Conservation (phyloP, 2,797 vertebrate genomes). For the Poeciliopsis turneri region DNA sequence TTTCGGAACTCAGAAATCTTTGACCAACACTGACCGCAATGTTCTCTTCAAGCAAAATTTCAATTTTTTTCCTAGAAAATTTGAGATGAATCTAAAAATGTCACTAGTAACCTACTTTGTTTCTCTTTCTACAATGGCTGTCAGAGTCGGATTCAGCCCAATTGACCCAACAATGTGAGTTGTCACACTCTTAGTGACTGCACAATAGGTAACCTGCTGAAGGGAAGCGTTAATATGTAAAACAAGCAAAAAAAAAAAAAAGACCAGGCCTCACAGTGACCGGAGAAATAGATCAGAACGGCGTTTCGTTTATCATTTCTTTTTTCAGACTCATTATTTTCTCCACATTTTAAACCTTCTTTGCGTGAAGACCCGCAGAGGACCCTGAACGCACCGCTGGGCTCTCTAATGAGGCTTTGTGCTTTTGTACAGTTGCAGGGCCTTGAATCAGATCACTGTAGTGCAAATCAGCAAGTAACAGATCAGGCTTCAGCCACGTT, state of each 20-base stretch:
- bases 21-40: no score
- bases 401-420: neutral
- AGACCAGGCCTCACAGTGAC: neutral
- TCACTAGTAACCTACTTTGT: neutral
- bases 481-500: neutral
- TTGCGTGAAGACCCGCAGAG: neutral
- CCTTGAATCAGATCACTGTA: neutral
- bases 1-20: no score
- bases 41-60: no score
- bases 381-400: neutral
- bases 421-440: neutral
- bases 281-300: neutral
- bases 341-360: neutral
- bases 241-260: neutral
- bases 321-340: neutral
- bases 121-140: no score
- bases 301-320: neutral
- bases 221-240: neutral
- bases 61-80: no score
- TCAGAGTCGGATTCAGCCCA: conserved; percentile 11
- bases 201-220: conserved; percentile 1
- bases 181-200: neutral
- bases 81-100: no score
- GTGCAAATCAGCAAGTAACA: neutral
- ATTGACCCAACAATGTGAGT: neutral